Evolutionary conservation across 2,797 vertebrate genomes (phyloP), one percentile per base, ranked within the genome.

Genomic region (Hippocampus kuda): DNA sequence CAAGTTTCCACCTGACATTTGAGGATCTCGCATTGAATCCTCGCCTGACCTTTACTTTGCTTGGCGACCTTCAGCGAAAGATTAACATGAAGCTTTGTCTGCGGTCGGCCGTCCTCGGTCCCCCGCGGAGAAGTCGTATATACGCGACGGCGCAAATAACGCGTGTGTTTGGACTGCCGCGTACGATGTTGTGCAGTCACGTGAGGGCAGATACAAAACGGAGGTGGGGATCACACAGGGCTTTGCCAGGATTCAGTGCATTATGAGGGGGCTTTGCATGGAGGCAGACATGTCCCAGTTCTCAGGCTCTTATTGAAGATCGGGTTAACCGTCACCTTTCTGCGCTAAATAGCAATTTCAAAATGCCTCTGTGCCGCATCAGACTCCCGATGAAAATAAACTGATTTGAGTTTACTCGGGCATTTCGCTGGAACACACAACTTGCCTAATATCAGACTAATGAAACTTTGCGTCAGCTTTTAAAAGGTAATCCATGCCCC

Each of bases 31-130:
- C 75, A 77, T 75, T 68, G 68, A 79, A 75, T 83, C 72, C 70
- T 68, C n/a, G 11, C 63, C 24, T 38, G 63, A 65, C 63, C 42
- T 65, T 65, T 26, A 65, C 41, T 65, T 46, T 62, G 60, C 6
- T 76, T 80, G 81, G 2, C 42, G 67, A 78, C 87, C 82, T 84
- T 86, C 69, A 74, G 78, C 24, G 12, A 18, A 71, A 90, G 86
- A 89, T 87, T 86, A 87, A 81, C 81, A 1, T 80, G 77, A 8
- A 79, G 84, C 81, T 85, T 85, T 82, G 87, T 89, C 85, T 88
- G 68, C 42, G 4, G 30, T 10, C 30, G 51, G 27, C 79, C 67
- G 79, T 81, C 85, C 83, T 87, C 71, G 76, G 78, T 38, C 79
- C 81, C 76, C 70, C 1, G 62, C 22, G 30, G 73, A 1, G 30